Evolutionary conservation across 2,888 invertebrate species (phyloP).

Genomic region (Drosophila tripunctata): DNA sequence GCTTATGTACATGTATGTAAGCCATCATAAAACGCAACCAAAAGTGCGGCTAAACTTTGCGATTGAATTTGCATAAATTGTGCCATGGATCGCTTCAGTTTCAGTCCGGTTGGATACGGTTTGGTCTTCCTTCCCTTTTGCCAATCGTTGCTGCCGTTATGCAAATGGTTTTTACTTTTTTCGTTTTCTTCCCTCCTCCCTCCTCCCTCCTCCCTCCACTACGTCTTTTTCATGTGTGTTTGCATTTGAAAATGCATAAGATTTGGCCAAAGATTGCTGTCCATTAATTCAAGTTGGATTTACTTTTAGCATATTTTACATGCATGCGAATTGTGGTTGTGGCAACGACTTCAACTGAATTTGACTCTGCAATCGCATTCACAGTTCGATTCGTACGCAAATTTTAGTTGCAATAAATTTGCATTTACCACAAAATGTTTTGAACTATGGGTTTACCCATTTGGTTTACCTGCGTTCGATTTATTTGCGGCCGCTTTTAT

Average conservation of each 20-base stretch:
- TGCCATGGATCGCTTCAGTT: slow-evolving; percentile 45
- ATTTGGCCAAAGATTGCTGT: slow-evolving; percentile 79
- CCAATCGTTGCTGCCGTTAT: slow-evolving; percentile 60
- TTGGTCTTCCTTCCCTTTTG: slow-evolving; percentile 25
- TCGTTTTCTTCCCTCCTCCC: neutral
- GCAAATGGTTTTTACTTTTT: slow-evolving; percentile 58
- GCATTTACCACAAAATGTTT: slow-evolving; percentile 78
- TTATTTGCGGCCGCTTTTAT: slow-evolving; percentile 71
- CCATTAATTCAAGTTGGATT: slow-evolving; percentile 80
- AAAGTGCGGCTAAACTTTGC: slow-evolving; percentile 78
- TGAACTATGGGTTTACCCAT: slow-evolving; percentile 65
- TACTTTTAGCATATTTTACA: slow-evolving; percentile 81
- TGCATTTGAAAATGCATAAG: slow-evolving; percentile 77
- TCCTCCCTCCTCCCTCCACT: neutral
- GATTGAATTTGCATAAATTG: slow-evolving; percentile 81
- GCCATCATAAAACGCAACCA: slow-evolving; percentile 68
- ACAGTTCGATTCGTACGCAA: slow-evolving; percentile 68
- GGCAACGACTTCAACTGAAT: slow-evolving; percentile 16
- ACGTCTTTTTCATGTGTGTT: slow-evolving; percentile 23
- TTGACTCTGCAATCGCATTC: slow-evolving; percentile 41
- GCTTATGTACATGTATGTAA: slow-evolving; percentile 34
- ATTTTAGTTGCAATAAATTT: slow-evolving; percentile 73
- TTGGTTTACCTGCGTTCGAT: slow-evolving; percentile 63
- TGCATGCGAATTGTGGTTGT: slow-evolving; percentile 61
- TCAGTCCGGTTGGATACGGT: slow-evolving; percentile 21